These are phyloP conservation scores for Rhagologus leucostigma DNA, from an alignment of 2,113 vertebrate species.

Conservation along the genomic window DNA sequence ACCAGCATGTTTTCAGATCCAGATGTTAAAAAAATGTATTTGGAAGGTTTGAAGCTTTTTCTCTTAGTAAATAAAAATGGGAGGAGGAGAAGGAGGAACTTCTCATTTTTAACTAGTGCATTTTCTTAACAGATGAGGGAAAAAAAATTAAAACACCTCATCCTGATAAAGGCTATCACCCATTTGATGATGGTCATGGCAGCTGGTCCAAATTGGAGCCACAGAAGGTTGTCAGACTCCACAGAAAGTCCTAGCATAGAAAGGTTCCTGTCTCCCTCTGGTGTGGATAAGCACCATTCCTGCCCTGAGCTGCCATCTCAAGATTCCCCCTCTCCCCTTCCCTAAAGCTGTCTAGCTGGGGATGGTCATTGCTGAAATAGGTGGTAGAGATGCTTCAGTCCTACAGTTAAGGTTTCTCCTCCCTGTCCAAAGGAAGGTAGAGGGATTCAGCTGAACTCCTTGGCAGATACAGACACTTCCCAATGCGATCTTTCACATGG, in stretches of 20 bases:
- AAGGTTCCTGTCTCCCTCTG: neutral
- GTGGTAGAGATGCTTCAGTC: neutral
- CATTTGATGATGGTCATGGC: rapidly evolving
- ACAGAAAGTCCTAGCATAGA: neutral
- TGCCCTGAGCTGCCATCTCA: neutral
- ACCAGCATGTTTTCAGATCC: neutral
- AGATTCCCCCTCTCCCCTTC: too few relatives aligned
- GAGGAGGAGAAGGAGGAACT: neutral
- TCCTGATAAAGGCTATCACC: neutral
- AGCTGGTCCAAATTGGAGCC: neutral
- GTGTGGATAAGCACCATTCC: neutral
- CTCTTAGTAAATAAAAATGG: neutral
- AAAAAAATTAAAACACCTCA: neutral
- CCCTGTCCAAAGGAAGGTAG: neutral
- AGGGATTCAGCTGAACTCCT: neutral
- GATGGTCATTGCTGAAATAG: neutral
- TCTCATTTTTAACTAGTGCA: neutral
- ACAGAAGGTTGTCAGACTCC: neutral
- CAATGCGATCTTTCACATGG: neutral
- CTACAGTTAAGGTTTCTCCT: neutral
- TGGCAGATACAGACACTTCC: neutral
- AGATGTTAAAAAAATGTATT: neutral
- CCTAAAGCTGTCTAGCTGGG: neutral
- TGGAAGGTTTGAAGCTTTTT: neutral
- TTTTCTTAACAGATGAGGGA: neutral